Conservation (phyloP, 2,888 invertebrate species). For the Lamproptera curius region DNA sequence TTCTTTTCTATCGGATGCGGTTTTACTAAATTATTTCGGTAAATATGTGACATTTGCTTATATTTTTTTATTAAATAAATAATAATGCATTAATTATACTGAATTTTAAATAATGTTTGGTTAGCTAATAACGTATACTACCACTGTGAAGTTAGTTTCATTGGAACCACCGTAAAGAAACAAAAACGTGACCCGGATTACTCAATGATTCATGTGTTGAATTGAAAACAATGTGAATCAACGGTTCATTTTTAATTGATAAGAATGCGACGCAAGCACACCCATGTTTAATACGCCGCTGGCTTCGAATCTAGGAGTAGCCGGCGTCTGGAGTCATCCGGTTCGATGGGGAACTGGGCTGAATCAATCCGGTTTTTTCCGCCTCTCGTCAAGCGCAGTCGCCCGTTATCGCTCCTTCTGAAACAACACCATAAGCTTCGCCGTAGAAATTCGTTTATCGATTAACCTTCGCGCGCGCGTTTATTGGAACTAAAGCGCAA, state of each 20-base stretch:
- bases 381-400: conserved; percentile 31
- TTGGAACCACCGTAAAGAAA: conserved; percentile 2
- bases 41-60: not conserved
- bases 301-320: conserved; percentile 30
- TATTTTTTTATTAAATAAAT: not conserved
- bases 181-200: conserved; percentile 13
- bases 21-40: conserved; percentile 6
- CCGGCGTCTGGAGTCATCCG: conserved; percentile 30
- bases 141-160: not conserved
- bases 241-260: conserved; percentile 49
- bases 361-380: conserved; percentile 53
- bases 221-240: conserved; percentile 33
- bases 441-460: not conserved
- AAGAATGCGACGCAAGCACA: conserved; percentile 49
- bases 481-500: conserved; percentile 7
- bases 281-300: conserved; percentile 36
- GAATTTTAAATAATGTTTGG: not conserved
- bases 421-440: conserved; percentile 4
- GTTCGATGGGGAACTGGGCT: conserved; percentile 49
- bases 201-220: conserved; percentile 17
- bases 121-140: not conserved
- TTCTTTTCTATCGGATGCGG: not conserved
- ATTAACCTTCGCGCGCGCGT: conserved; percentile 6
- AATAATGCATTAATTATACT: not conserved
- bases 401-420: conserved; percentile 37